A percentile compares a stretch with the other conserved stretches of the same genome.
phyloP scores from a whole-genome alignment of 1,140 invertebrate genomes.

The Caenorhabditis elegans region DNA sequence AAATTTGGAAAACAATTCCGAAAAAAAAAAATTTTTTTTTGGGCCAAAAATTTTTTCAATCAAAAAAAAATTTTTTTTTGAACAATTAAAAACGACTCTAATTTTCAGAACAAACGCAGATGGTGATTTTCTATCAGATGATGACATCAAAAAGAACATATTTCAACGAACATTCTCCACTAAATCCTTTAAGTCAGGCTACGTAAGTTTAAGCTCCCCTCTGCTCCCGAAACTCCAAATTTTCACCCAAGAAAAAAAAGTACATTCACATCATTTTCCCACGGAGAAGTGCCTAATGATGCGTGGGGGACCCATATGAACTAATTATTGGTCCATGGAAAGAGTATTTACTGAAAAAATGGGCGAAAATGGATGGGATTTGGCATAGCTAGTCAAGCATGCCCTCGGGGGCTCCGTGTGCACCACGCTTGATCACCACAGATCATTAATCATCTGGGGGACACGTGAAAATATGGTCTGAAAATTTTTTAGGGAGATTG shows the following conservation, averaged over 20 bases:
- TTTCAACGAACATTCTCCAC: slow-evolving; percentile 47
- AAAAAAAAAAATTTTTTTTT: not conserved
- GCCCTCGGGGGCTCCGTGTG: not conserved
- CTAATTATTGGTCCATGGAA: too few species aligned
- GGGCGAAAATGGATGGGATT: too few species aligned
- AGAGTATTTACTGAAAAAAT: too few species aligned
- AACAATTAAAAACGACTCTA: not conserved
- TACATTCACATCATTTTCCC: too few species aligned
- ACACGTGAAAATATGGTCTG: too few species aligned
- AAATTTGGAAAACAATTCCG: too few species aligned
- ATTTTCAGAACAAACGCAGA: slow-evolving; percentile 32
- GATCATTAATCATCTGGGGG: not conserved
- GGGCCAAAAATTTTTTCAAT: too few species aligned
- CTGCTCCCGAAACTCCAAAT: not conserved
- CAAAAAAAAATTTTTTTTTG: not conserved
- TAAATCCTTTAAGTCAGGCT: slow-evolving; percentile 41
- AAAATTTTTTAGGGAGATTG: not conserved
- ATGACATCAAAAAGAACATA: slow-evolving; percentile 43
- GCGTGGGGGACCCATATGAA: too few species aligned
- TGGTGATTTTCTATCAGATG: slow-evolving; percentile 42
- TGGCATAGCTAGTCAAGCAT: slow-evolving; percentile 8
- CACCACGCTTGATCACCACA: not conserved
- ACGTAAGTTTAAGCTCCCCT: slow-evolving; percentile 17
- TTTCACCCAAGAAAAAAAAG: not conserved
- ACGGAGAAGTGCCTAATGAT: too few species aligned